These are phyloP conservation scores for Polypedilum vanderplanki DNA, from an alignment of 1,140 invertebrate species.

Conservation along the genomic window DNA sequence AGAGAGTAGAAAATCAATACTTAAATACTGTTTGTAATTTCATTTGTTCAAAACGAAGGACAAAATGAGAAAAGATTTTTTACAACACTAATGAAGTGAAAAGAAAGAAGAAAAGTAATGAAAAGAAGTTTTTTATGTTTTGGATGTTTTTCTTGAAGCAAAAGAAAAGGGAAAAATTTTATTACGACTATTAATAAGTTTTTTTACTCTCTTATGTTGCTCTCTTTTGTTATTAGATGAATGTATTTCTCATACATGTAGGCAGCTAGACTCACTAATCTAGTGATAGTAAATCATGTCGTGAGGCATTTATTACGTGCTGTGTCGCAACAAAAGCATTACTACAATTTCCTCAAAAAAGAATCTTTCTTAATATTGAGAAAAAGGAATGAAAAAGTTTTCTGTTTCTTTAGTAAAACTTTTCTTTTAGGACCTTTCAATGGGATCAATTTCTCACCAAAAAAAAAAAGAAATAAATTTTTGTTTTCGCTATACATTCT, in stretches of 20 bases:
- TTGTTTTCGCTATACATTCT: not conserved
- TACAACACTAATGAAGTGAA: too few species aligned
- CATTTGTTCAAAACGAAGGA: too few species aligned
- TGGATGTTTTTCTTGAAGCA: not conserved
- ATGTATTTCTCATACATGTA: not conserved
- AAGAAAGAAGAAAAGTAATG: too few species aligned
- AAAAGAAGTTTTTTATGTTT: not conserved
- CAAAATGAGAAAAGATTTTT: too few species aligned
- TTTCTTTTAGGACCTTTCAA: conserved; percentile 6
- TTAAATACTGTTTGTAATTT: too few species aligned
- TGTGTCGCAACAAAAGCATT: not conserved
- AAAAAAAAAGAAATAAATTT: not conserved
- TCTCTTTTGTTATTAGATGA: not conserved
- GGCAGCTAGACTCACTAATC: not conserved
- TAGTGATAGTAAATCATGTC: conserved; percentile 7
- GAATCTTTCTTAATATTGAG: not conserved
- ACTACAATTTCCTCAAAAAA: not conserved
- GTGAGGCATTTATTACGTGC: not conserved
- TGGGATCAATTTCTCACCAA: not conserved
- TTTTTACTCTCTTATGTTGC: too few species aligned
- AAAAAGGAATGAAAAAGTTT: not conserved
- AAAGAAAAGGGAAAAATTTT: not conserved
- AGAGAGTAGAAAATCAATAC: too few species aligned
- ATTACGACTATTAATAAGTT: not conserved
- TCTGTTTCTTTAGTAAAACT: not conserved